Conservation (phyloP, 1,140 invertebrate species). For the Chelonus insularis region DNA sequence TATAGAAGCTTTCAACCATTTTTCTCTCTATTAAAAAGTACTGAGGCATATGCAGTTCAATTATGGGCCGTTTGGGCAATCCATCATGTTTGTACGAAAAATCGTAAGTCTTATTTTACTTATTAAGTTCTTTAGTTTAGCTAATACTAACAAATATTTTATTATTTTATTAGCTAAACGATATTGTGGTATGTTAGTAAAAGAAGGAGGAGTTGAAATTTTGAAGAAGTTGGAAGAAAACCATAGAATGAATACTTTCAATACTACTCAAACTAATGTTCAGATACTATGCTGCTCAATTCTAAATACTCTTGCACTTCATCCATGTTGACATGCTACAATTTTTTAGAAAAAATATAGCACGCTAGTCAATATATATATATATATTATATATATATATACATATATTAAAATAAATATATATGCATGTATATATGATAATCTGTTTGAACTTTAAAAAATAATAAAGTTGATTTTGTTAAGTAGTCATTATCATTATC, state of each 20-base stretch:
- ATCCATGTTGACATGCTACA: conserved; percentile 32
- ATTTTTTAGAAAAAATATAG: neutral
- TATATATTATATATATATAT: too few relatives aligned
- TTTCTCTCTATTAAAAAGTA: conserved; percentile 68
- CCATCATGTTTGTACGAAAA: conserved; percentile 81
- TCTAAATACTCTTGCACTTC: conserved; percentile 52
- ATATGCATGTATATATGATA: too few relatives aligned
- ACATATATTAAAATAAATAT: too few relatives aligned
- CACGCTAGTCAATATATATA: conserved; percentile 27
- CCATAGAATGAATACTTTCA: too few relatives aligned
- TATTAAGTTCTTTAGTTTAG: conserved; percentile 15
- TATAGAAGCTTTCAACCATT: conserved; percentile 83
- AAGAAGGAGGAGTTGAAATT: conserved; percentile 67
- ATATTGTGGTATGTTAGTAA: conserved; percentile 73
- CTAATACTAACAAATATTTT: conserved; percentile 12
- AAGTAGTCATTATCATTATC: too few relatives aligned
- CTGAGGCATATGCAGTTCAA: conserved; percentile 70
- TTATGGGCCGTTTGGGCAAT: conserved; percentile 85
- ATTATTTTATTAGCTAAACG: conserved; percentile 64
- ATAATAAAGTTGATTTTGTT: too few relatives aligned
- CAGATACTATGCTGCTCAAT: conserved; percentile 56
- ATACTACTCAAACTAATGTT: conserved; percentile 54
- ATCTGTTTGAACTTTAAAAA: too few relatives aligned
- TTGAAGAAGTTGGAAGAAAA: too few relatives aligned
- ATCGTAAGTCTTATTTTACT: conserved; percentile 63